phyloP scores from a whole-genome alignment of 2,797 vertebrate genomes.

The Pteronotus mesoamericanus region DNA sequence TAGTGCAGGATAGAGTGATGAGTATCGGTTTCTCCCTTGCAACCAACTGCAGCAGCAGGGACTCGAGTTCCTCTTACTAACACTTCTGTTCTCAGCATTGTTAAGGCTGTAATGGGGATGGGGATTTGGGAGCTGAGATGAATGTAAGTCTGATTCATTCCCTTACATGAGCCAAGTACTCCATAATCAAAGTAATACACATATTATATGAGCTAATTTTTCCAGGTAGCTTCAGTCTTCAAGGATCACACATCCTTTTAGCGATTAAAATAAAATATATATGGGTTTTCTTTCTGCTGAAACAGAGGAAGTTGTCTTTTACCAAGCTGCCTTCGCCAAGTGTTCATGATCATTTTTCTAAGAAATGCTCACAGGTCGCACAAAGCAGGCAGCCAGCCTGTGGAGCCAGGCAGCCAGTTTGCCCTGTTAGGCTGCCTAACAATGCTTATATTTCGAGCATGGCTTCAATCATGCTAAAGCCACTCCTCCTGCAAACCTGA shows the following conservation, averaged over 20 bases:
- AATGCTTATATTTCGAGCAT: not conserved
- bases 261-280: not conserved
- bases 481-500: not conserved
- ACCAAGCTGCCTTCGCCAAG: not conserved
- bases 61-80: not conserved
- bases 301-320: not conserved
- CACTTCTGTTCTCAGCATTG: not conserved
- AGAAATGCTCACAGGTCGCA: not conserved
- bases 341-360: not conserved
- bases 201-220: not conserved
- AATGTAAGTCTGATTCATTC: constrained; percentile 39
- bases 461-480: not conserved
- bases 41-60: not conserved
- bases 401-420: not conserved
- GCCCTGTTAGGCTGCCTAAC: not conserved
- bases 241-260: not conserved
- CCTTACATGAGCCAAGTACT: not conserved
- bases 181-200: not conserved
- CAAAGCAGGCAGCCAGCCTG: not conserved
- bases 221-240: not conserved
- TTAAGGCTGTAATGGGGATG: not conserved
- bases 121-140: constrained; percentile 12
- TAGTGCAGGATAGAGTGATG: not conserved
- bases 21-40: not conserved
- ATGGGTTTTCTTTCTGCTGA: not conserved